These are phyloP conservation scores for Uromys caudimaculatus DNA, from an alignment of 2,797 vertebrate genomes.

Conservation along the genomic window DNA sequence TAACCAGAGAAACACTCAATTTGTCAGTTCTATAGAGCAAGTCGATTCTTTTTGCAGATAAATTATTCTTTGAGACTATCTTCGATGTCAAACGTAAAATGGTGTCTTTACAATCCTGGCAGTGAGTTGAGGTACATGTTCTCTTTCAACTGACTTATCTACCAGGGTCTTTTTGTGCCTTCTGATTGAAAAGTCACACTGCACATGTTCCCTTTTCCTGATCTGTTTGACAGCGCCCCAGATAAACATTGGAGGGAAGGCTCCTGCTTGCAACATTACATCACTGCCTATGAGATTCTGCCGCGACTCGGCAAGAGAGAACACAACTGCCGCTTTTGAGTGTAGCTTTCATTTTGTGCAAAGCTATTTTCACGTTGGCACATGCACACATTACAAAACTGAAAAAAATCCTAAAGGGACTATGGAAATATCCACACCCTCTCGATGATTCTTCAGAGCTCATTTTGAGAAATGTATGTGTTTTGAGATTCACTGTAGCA, in stretches of 20 bases:
- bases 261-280: constrained; percentile 35
- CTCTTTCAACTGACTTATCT: constrained; percentile 58
- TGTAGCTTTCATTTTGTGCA: constrained; percentile 72
- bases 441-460: constrained; percentile 77
- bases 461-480: constrained; percentile 75
- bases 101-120: constrained; percentile 41
- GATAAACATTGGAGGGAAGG: constrained; percentile 47
- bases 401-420: constrained; percentile 67
- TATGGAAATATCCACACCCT: constrained; percentile 73
- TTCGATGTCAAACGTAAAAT: background rate
- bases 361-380: constrained; percentile 80
- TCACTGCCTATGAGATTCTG: constrained; percentile 49
- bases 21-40: constrained; percentile 38
- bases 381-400: constrained; percentile 75
- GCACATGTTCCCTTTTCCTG: background rate
- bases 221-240: constrained; percentile 60
- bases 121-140: background rate
- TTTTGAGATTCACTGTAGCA: constrained; percentile 69
- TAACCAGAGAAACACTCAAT: constrained; percentile 27
- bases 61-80: constrained; percentile 56
- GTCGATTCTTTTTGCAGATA: constrained; percentile 64
- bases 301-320: constrained; percentile 56
- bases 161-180: constrained; percentile 39
- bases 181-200: constrained; percentile 61
- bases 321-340: constrained; percentile 62